Base-by-base conservation (phyloP, 2,113 vertebrate genomes). In the Lepidothrix coronata region DNA sequence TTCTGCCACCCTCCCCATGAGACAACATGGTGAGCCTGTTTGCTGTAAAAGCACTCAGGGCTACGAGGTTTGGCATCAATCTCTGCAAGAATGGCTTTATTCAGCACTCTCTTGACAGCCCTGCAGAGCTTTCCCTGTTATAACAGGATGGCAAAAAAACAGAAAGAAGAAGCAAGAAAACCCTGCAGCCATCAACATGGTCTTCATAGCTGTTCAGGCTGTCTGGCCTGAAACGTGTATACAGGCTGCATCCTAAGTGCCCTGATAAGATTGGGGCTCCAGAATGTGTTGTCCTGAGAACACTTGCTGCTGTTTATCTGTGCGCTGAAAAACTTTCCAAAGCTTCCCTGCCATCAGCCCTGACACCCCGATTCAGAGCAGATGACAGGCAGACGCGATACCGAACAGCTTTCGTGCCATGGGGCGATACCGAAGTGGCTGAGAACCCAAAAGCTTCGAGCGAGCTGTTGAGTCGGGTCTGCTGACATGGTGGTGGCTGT, bases 211-310 rank as follows among this genome's bases (percentile, higher is more conserved):
- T 83, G 62, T 54, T 88, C 86, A 48, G 79, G 27, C 88, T 84
- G 82, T 90, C 96, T 90, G 94, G 90, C 94, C 88, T 75, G 85
- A 97, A 97, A 89, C 8, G 13, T 94, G 93, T 85, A n/a, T 48
- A 92, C 89, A 93, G 96, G 52, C 97, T 92, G 94, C 48, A 17
- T 86, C 94, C 85, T 93, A 97, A 97, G 97, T 97, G 95, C 68
- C 63, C 89, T 92, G 97, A 98, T 97, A 97, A 98, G 97, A 97
- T 97, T 93, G 84, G 52, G 49, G 22, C 89, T 96, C 33, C 74
- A 95, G 97, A 97, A 97, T 95, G 92, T 97, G 96, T 97, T 86
- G 91, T 94, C 94, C 95, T 95, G 96, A 96, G 96, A 97, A 97
- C n/a, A 8, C 75, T 92, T 44, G 49, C 96, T 95, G 93, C 93